Percentiles rank a stretch among this genome's conserved stretches.
Conservation (phyloP, 2,888 invertebrate species). For the Sisyra terminalis region DNA sequence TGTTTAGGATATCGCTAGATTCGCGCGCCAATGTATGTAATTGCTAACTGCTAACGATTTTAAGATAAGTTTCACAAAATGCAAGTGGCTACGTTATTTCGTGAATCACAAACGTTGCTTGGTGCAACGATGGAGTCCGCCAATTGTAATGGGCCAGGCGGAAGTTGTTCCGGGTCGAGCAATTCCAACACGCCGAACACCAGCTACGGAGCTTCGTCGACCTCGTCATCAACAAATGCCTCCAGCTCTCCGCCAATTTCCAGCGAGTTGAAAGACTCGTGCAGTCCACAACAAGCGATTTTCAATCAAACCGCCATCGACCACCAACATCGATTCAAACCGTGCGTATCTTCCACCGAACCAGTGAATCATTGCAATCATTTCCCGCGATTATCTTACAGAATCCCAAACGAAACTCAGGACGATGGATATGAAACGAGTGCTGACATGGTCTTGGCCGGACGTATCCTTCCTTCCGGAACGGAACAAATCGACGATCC, state of each 20-base stretch:
- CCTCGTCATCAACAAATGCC: too few species aligned
- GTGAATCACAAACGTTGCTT: slow-evolving; percentile 47
- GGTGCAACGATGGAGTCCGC: slow-evolving; percentile 41
- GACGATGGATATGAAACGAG: slow-evolving; percentile 86
- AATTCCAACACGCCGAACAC: slow-evolving; percentile 3
- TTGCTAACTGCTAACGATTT: neutral
- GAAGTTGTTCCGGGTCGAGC: slow-evolving; percentile 20
- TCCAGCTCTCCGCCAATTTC: neutral
- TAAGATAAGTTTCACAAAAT: slow-evolving; percentile 22
- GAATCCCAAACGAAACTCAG: slow-evolving; percentile 47
- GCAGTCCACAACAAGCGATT: neutral
- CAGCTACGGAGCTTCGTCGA: too few species aligned
- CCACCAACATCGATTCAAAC: neutral
- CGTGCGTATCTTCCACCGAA: too few species aligned
- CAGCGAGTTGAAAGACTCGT: neutral
- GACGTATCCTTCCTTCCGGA: slow-evolving; percentile 20
- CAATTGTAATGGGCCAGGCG: slow-evolving; percentile 21
- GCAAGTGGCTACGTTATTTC: slow-evolving; percentile 52
- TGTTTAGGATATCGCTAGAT: neutral
- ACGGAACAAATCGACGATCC: slow-evolving; percentile 47
- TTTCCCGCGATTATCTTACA: too few species aligned
- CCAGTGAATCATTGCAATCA: too few species aligned
- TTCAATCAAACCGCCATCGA: neutral
- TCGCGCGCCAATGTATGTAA: neutral
- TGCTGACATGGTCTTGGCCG: slow-evolving; percentile 35